A percentile compares a stretch with the other conserved stretches of the same genome.
Conservation (phyloP, 2,113 vertebrate species). For the Channa argus region DNA sequence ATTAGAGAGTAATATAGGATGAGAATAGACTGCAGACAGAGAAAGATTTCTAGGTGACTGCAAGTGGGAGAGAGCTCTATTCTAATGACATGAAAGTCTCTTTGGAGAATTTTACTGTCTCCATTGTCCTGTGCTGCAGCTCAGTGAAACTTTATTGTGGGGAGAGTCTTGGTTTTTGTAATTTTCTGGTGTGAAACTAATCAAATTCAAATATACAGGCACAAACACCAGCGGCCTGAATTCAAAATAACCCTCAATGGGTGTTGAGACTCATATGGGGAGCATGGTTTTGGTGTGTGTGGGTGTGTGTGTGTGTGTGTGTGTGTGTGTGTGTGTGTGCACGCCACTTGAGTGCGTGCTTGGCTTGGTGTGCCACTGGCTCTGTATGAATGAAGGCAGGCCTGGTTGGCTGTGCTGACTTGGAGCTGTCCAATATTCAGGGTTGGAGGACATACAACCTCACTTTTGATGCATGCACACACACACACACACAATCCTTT, state of each 20-base stretch:
- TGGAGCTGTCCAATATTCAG: slow-evolving; percentile 59
- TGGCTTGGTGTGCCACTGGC: slow-evolving; percentile 53
- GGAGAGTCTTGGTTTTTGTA: slow-evolving; percentile 10
- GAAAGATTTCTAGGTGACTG: not conserved
- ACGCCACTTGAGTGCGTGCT: slow-evolving; percentile 46
- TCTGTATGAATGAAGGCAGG: slow-evolving; percentile 65
- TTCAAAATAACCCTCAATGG: slow-evolving; percentile 43
- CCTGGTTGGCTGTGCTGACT: slow-evolving; percentile 42
- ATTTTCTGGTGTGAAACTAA: slow-evolving; percentile 26
- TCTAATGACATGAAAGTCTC: not conserved
- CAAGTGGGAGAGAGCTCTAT: not conserved
- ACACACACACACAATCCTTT: slow-evolving; percentile 10
- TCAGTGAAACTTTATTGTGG: not conserved
- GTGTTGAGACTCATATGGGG: slow-evolving; percentile 26
- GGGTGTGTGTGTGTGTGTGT: slow-evolving; percentile 1
- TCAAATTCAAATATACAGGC: slow-evolving; percentile 47
- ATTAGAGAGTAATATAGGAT: slow-evolving; percentile 5
- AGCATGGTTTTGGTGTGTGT: not conserved
- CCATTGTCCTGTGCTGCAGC: not conserved
- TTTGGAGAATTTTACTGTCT: not conserved
- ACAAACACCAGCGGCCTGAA: slow-evolving; percentile 34
- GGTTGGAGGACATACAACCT: slow-evolving; percentile 36
- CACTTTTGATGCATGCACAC: slow-evolving; percentile 22
- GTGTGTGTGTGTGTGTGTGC: slow-evolving; percentile 1
- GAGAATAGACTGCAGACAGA: not conserved